Evolutionary conservation across 2,888 invertebrate genomes (phyloP).

Genomic region (Vesta saturnalis): DNA sequence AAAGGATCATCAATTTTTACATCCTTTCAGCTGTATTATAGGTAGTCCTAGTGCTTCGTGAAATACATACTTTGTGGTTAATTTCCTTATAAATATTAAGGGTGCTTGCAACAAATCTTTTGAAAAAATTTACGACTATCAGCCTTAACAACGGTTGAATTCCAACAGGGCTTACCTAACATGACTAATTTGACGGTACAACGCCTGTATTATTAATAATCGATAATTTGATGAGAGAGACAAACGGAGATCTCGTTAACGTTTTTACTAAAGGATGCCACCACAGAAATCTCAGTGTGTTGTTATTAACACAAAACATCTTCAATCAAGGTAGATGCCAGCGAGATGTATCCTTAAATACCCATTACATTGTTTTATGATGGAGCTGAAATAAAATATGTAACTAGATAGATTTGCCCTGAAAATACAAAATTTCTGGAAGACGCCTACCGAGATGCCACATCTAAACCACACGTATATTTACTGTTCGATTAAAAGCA

Average conservation of each 20-base stretch:
- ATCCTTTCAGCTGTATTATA: too few relatives aligned
- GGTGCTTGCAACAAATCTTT: too few relatives aligned
- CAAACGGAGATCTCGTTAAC: conserved; percentile 28
- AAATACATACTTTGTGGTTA: too few relatives aligned
- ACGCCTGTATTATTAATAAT: conserved; percentile 27
- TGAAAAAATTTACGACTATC: too few relatives aligned
- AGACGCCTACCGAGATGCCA: too few relatives aligned
- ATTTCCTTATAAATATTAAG: too few relatives aligned
- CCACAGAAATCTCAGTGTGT: conserved; percentile 39
- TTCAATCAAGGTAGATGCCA: conserved; percentile 44
- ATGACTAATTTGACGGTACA: conserved; percentile 19
- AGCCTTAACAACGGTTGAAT: too few relatives aligned
- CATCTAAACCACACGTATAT: too few relatives aligned
- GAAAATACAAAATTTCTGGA: too few relatives aligned
- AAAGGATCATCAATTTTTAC: too few relatives aligned
- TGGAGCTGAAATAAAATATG: conserved; percentile 46
- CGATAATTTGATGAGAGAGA: conserved; percentile 31
- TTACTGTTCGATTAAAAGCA: too few relatives aligned
- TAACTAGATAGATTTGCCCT: conserved; percentile 22
- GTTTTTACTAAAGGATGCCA: conserved; percentile 43
- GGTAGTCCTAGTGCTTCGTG: too few relatives aligned
- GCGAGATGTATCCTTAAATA: conserved; percentile 42
- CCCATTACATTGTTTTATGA: conserved; percentile 44
- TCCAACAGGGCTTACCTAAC: neutral
- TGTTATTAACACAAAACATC: conserved; percentile 43